Evolutionary conservation across 2,113 vertebrate genomes (phyloP).

Genomic region (Asarcornis scutulata): DNA sequence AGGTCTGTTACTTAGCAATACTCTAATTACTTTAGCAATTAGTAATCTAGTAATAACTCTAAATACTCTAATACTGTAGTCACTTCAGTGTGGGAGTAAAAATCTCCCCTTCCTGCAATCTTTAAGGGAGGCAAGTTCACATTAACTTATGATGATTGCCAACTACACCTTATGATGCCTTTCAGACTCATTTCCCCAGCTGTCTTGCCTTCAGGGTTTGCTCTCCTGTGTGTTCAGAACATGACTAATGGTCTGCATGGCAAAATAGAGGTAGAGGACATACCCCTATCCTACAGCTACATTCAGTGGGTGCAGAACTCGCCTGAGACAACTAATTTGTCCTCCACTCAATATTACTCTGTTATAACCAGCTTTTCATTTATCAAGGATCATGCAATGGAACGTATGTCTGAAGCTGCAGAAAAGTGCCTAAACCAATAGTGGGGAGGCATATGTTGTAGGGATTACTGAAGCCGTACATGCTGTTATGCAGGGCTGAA

Average conservation of each 20-base stretch:
- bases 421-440: neutral
- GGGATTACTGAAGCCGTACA: neutral
- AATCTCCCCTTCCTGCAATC: neutral
- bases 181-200: neutral
- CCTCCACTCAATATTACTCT: neutral
- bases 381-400: neutral
- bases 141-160: neutral
- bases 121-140: neutral
- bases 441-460: neutral
- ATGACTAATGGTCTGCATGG: neutral
- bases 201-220: neutral
- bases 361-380: neutral
- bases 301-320: neutral
- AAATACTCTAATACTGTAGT: neutral
- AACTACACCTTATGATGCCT: neutral
- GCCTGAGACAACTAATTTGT: neutral
- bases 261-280: neutral
- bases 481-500: accelerated
- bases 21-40: too few relatives aligned
- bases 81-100: neutral
- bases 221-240: neutral
- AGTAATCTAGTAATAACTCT: too few relatives aligned
- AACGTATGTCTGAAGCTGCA: neutral
- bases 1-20: neutral
- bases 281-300: neutral